Base-by-base conservation (phyloP, 37 sponge, comb jelly and placozoan species). In the Petrosia ficiformis region DNA sequence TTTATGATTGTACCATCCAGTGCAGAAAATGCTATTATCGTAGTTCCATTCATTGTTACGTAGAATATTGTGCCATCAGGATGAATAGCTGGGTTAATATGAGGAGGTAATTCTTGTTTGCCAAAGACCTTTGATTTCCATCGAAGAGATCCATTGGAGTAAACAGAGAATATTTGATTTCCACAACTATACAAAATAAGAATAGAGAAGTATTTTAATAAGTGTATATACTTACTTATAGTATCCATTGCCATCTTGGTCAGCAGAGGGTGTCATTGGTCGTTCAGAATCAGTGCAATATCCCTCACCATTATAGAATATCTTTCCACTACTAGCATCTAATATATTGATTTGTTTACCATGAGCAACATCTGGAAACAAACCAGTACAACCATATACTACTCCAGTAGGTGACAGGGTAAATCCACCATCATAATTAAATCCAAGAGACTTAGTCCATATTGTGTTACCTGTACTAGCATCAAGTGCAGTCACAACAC, bases 171-270 rank as follows among this genome's bases (percentile, higher is more conserved):
- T 21, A 68, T 33, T 35, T 68, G 70, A 58, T 78, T 78, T 4
- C 79, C 79, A 68, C 79, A 78, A 30, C 64, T 72, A 48, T 14
- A 48, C 14, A 48, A n/a, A n/a, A n/a, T n/a, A n/a, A n/a, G n/a
- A n/a, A n/a, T n/a, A n/a, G n/a, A n/a, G n/a, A n/a, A n/a, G n/a
- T n/a, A n/a, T n/a, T n/a, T n/a, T n/a, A n/a, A n/a, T n/a, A n/a
- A n/a, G n/a, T n/a, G n/a, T n/a, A n/a, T n/a, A n/a, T n/a, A n/a
- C 14, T 48, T 48, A 48, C 54, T 14, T 48, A 14, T 48, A 48
- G 54, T 48, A 48, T 8, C 54, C 54, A 48, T 48, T 48, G 54
- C 54, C 54, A 19, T 48, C 54, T 19, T 48, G 8, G 14, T 48
- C 54, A 8, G 14, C 54, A 19, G 54, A 48, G 8, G 54, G 54